Evolutionary conservation across 2,797 vertebrate species (phyloP).

Genomic region (Moxostoma hubbsi): DNA sequence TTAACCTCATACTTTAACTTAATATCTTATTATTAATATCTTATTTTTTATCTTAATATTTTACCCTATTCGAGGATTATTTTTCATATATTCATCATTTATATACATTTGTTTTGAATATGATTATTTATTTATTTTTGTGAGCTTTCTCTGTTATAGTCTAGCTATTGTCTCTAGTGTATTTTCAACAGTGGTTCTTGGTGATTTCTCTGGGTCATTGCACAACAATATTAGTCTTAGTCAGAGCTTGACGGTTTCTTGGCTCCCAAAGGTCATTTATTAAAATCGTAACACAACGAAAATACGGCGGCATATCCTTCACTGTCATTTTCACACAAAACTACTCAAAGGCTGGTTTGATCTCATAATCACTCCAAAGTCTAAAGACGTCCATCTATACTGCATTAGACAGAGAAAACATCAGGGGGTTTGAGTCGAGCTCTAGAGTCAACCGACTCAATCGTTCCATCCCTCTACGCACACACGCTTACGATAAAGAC

Average conservation of each 20-base stretch:
- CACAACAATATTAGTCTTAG: conserved; percentile 48
- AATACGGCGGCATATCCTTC: conserved; percentile 48
- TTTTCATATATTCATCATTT: no score
- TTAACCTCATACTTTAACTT: no score
- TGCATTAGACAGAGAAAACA: conserved; percentile 29
- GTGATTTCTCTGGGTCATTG: conserved; percentile 47
- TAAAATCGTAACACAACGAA: conserved; percentile 24
- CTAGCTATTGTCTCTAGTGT: conserved; percentile 20
- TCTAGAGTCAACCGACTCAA: conserved; percentile 20
- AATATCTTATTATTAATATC: no score
- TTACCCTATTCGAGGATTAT: no score
- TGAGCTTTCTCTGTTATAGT: conserved; percentile 23
- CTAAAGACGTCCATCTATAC: conserved; percentile 33
- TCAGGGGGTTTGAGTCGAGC: not conserved
- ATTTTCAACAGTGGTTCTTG: conserved; percentile 24
- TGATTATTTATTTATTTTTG: conserved; percentile 26
- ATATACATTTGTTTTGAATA: not conserved
- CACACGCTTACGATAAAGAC: not conserved
- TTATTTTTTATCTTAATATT: no score
- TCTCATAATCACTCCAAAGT: conserved; percentile 30
- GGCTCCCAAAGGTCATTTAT: conserved; percentile 45
- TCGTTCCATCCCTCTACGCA: conserved; percentile 12
- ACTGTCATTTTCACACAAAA: conserved; percentile 55
- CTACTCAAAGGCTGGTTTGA: conserved; percentile 19
- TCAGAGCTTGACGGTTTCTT: conserved; percentile 48